A percentile compares a stretch with the other conserved stretches of the same genome.
phyloP scores from a whole-genome alignment of 2,797 vertebrate species.

The Kryptopterus vitreolus region DNA sequence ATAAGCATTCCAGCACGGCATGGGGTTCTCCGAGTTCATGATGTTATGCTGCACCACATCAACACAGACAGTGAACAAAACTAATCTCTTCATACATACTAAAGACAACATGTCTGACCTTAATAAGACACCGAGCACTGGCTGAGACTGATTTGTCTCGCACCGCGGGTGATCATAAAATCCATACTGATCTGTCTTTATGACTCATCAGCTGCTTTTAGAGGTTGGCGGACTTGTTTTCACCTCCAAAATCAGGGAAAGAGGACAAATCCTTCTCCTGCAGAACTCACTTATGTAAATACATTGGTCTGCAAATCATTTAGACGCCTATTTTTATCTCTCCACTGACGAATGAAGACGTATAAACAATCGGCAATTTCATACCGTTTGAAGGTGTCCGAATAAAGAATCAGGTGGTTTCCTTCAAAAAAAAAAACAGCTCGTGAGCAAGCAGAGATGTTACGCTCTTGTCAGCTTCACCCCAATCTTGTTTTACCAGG shows the following conservation, averaged over 20 bases:
- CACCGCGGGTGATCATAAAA: conserved; percentile 58
- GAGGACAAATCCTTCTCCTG: conserved; percentile 37
- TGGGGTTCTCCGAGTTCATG: background rate
- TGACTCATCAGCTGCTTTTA: conserved; percentile 30
- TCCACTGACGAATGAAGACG: conserved; percentile 59
- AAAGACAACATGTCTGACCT: conserved; percentile 35
- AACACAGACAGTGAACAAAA: conserved; percentile 33
- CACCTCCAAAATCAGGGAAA: conserved; percentile 40
- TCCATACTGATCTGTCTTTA: conserved; percentile 51
- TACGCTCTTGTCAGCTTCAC: conserved; percentile 71
- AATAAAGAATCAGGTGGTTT: conserved; percentile 65
- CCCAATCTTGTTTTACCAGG: conserved; percentile 92
- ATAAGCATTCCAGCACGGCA: background rate
- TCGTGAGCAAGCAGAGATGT: conserved; percentile 74
- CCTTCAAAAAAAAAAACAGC: conserved; percentile 71
- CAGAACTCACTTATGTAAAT: conserved; percentile 61
- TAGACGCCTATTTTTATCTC: too few species aligned
- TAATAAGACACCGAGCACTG: conserved; percentile 8
- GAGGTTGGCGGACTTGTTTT: conserved; percentile 40
- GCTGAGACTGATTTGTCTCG: conserved; percentile 7
- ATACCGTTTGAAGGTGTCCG: conserved; percentile 49
- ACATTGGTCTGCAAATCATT: conserved; percentile 66
- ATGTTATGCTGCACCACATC: conserved; percentile 48
- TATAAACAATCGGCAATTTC: conserved; percentile 40
- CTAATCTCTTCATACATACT: conserved; percentile 17